Base-by-base conservation (phyloP, 1,140 invertebrate species). In the Drosophila repletoides region DNA sequence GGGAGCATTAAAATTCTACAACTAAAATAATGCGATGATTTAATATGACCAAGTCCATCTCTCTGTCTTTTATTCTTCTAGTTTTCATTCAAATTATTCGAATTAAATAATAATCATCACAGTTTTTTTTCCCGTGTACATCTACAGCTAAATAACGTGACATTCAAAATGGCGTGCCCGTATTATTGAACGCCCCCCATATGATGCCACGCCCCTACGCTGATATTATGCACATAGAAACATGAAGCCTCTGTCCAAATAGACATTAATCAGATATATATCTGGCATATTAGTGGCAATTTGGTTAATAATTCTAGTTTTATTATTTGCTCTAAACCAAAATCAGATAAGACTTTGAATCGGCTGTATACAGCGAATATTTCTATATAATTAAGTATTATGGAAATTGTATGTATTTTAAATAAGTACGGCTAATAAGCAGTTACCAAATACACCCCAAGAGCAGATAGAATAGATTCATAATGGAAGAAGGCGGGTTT, bases 91-190 rank as follows among this genome's bases (percentile, higher is more conserved):
- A n/a, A n/a, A n/a, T n/a, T n/a, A n/a, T n/a, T n/a, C n/a, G n/a
- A n/a, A n/a, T n/a, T n/a, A n/a, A n/a, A n/a, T n/a, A n/a, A n/a
- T n/a, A n/a, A n/a, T n/a, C n/a, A n/a, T n/a, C n/a, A n/a, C n/a
- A n/a, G n/a, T n/a, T n/a, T n/a, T n/a, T n/a, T n/a, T n/a, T n/a
- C n/a, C n/a, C n/a, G n/a, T n/a, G n/a, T n/a, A n/a, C n/a, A n/a
- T n/a, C n/a, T n/a, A n/a, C n/a, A n/a, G n/a, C n/a, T 26, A 19
- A 46, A 56, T 38, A 58, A 69, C 77, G 43, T 71, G 77, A 59
- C 74, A 84, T 59, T 67, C 48, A 26, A 55, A 67, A 84, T 84
- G 58, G 79, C 79, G 74, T 84, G 79, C 48, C 31, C 14, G 48
- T 67, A 63, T 59, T 76, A 63, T 76, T 51, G 49, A 67, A 41